A percentile compares a stretch with the other conserved stretches of the same genome.
Evolutionary conservation across 37 sponge, comb jelly and placozoan species (phyloP).

Genomic region (Ianthella basta): DNA sequence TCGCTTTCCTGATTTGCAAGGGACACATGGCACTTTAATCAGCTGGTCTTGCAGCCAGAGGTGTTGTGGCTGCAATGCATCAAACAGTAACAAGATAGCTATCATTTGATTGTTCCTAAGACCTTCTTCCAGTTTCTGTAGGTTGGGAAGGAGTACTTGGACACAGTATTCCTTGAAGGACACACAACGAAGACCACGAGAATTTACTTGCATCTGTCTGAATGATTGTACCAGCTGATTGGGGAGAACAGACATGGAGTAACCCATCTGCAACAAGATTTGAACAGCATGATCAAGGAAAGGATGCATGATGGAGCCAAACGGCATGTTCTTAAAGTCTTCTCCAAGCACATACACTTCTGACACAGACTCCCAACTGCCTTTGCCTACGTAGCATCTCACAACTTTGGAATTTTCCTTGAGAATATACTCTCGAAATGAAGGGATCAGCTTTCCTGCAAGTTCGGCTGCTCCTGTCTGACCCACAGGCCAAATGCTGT

Average conservation of each 20-base stretch:
- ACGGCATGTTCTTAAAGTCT: constrained; percentile 29
- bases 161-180: constrained; percentile 32
- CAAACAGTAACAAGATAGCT: not conserved
- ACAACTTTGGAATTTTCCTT: not conserved
- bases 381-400: constrained; percentile 4
- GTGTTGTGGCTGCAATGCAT: not conserved
- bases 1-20: not conserved
- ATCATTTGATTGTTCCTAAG: constrained; percentile 35
- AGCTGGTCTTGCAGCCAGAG: not conserved
- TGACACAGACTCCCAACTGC: constrained; percentile 47
- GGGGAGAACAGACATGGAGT: no score
- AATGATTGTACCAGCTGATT: no score
- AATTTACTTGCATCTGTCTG: no score
- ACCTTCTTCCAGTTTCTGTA: not conserved
- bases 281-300: not conserved
- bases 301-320: not conserved
- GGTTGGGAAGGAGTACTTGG: constrained; percentile 48
- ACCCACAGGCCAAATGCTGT: not conserved
- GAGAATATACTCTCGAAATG: not conserved
- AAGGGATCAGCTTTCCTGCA: not conserved
- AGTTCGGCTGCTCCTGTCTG: not conserved
- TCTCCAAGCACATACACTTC: constrained; percentile 26
- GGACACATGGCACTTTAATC: not conserved
- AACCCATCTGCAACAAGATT: no score
- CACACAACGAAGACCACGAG: not conserved